These are phyloP conservation scores for Microcebus jonahi DNA, from an alignment of 2,113 vertebrate species.

Conservation along the genomic window DNA sequence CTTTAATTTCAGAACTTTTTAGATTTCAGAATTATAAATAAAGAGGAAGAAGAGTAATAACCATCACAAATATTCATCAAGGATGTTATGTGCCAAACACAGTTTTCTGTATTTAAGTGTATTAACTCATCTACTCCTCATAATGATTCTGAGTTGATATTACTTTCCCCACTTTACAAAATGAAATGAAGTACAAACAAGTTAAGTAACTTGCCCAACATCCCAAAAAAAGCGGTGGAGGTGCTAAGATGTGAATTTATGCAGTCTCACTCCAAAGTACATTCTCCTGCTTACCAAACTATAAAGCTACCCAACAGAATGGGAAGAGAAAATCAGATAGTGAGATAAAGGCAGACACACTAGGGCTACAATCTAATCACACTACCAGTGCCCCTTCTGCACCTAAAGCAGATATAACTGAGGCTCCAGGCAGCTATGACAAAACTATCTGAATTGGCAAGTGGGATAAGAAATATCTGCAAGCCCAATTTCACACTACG, in stretches of 20 bases:
- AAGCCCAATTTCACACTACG: not conserved
- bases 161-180: not conserved
- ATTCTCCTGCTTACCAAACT: not conserved
- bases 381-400: not conserved
- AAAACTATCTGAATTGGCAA: slow-evolving; percentile 6
- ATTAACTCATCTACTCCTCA: not conserved
- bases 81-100: not conserved
- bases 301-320: not conserved
- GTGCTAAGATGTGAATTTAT: not conserved
- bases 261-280: not conserved
- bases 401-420: not conserved
- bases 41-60: not conserved
- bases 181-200: not conserved
- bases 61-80: not conserved
- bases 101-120: not conserved
- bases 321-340: not conserved
- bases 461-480: not conserved
- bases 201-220: not conserved
- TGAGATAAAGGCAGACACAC: not conserved
- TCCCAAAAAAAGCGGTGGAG: not conserved
- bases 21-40: not conserved
- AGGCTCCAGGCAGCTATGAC: not conserved
- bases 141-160: not conserved
- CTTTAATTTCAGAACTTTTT: not conserved
- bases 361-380: not conserved